phyloP scores from a whole-genome alignment of 1,140 invertebrate species.

The Cephus cinctus region DNA sequence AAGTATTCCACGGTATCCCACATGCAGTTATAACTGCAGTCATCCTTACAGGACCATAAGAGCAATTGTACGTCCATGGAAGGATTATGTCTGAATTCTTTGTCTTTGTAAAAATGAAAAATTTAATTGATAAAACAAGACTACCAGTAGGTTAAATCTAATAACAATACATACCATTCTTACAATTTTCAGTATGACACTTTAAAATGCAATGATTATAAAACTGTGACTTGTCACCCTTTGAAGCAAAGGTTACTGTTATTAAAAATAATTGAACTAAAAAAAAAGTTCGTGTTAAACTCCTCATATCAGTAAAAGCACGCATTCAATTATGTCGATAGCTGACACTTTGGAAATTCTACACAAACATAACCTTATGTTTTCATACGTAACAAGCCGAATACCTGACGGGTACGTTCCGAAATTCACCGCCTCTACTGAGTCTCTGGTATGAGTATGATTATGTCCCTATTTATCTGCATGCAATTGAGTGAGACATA shows the following conservation, averaged over 20 bases:
- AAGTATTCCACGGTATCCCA: conserved; percentile 88
- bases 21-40: conserved; percentile 90
- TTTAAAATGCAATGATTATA: conserved; percentile 46
- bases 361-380: no score
- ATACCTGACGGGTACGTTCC: no score
- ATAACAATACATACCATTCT: conserved; percentile 32
- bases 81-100: conserved; percentile 56
- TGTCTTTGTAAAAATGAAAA: conserved; percentile 55
- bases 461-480: no score
- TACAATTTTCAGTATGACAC: conserved; percentile 46
- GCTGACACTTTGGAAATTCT: no score
- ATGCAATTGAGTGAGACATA: no score
- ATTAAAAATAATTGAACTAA: conserved; percentile 18
- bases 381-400: no score
- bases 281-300: no score
- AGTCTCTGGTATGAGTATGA: no score
- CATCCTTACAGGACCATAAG: conserved; percentile 76
- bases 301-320: no score
- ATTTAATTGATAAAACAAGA: conserved; percentile 11
- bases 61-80: conserved; percentile 60
- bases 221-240: conserved; percentile 46
- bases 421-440: no score
- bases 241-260: conserved; percentile 27
- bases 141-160: not conserved
- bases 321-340: no score